Base-by-base conservation (phyloP, 2,797 vertebrate genomes). In the Falco cherrug region DNA sequence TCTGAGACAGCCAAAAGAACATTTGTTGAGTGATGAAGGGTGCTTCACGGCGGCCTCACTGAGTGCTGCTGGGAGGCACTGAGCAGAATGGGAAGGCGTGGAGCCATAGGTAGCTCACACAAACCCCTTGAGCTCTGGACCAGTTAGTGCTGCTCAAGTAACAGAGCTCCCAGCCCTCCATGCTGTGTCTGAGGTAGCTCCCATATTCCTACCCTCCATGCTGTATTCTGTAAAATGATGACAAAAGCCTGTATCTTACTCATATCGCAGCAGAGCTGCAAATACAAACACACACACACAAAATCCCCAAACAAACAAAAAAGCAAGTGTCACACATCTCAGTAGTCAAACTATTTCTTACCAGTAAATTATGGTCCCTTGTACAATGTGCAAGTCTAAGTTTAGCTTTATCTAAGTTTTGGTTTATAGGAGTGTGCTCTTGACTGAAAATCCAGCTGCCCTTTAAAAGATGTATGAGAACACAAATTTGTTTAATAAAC, bases 61-160 rank as follows among this genome's bases (percentile, higher is more conserved):
- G 3, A 22, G 69, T 18, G 43, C 57, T 84, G 37, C 67, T 65
- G 68, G 50, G 21, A 20, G 51, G 7, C 28, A 21, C 25, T 31
- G 68, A 69, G 79, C 56, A n/a, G 68, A 22, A 2, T 7, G 24
- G 76, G 28, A 48, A 50, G 53, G 33, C 0, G 0, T 15, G 68
- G 64, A 86, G n/a, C 48, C 15, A 8, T 16, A 51, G 41, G 28
- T 28, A n/a, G 35, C 63, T 71, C 47, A 64, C 11, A 9, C 47
- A 15, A 88, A 16, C 5, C 1, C 5, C 15, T 29, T 1, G 0
- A 41, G 65, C 51, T 73, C 24, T 60, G 77, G 43, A 12, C 18
- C 18, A 25, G 35, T 21, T 54, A 9, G 47, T 65, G 35, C 59
- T 78, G 37, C 41, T 65, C 15, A 22, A 22, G 47, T 3, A 9